Percentiles rank a stretch among this genome's conserved stretches.
Conservation (phyloP, 2,888 invertebrate genomes). For the Tuberolachnus salignus region DNA sequence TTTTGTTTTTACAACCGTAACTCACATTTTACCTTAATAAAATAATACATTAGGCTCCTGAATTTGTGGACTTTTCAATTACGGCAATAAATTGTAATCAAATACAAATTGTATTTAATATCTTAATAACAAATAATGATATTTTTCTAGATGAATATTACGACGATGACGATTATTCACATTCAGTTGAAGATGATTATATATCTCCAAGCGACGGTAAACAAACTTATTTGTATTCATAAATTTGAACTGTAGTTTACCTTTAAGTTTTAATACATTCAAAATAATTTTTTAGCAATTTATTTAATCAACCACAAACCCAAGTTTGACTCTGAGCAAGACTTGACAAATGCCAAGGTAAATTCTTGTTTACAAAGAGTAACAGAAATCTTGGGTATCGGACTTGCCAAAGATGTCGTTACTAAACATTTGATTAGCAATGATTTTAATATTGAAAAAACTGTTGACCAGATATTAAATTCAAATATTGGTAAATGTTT, state of each 20-base stretch:
- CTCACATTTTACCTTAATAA: too few species aligned
- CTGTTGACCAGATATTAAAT: constrained; percentile 75
- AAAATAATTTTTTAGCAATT: constrained; percentile 30
- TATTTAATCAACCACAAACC: constrained; percentile 62
- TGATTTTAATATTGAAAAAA: constrained; percentile 75
- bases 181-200: constrained; percentile 91
- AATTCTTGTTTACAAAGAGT: constrained; percentile 85
- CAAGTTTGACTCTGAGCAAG: constrained; percentile 64
- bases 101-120: too few species aligned
- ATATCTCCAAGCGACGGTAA: constrained; percentile 84
- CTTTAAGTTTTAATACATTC: constrained; percentile 1
- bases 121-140: background rate
- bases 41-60: too few species aligned
- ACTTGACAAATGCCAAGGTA: constrained; percentile 73
- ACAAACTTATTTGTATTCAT: constrained; percentile 18
- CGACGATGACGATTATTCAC: constrained; percentile 91
- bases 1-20: too few species aligned
- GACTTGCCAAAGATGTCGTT: constrained; percentile 75
- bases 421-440: constrained; percentile 74
- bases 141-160: constrained; percentile 61
- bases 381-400: constrained; percentile 78
- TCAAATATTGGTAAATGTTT: constrained; percentile 39
- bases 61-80: background rate
- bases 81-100: too few species aligned
- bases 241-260: too few species aligned